Evolutionary conservation across 2,888 invertebrate species (phyloP), one percentile per base, ranked within the genome.

Genomic region (Cepaea hortensis): DNA sequence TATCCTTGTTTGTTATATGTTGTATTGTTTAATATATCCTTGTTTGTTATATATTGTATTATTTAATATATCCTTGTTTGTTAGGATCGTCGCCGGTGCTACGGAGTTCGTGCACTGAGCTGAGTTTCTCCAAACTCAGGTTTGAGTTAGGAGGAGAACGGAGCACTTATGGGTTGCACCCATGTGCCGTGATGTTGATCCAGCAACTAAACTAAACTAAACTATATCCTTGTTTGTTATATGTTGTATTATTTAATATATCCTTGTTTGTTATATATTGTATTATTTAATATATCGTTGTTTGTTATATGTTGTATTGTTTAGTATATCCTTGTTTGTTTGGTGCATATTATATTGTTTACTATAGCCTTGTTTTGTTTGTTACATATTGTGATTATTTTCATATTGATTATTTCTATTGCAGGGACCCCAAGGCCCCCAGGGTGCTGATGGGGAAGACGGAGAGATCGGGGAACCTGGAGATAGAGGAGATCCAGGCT

Each of bases 401-500:
- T 61, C 55, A 55, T 55, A 6, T 35, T 55, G 55, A 11, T 11
- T 55, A 55, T 55, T 55, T 55, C 55, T 11, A 9, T 55, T 0
- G 48, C 84, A 91, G 91, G 91, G 91, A 23, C 86, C 89, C 3
- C 87, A 89, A 84, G 91, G 91, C 5, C 76, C 84, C 6, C 75
- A 85, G 11, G 88, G 88, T 83, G 84, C 87, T 20, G 84, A 89
- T 20, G 91, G 91, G 55, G 82, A 70, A 7, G 80, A 87, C 15
- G 91, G 91, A 77, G 89, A 88, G 13, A 68, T n/a, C n/a, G 93
- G 93, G 55, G 90, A 90, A 1, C 85, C 91, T 88, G 93, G 92
- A 62, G 90, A 91, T 86, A 92, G 91, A 65, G 92, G 92, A 55
- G 89, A 91, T 70, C 88, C 89, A 9, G 94, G 94, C 48, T 90